Evolutionary conservation across 2,797 vertebrate species (phyloP).

Genomic region (Acanthornis magna): DNA sequence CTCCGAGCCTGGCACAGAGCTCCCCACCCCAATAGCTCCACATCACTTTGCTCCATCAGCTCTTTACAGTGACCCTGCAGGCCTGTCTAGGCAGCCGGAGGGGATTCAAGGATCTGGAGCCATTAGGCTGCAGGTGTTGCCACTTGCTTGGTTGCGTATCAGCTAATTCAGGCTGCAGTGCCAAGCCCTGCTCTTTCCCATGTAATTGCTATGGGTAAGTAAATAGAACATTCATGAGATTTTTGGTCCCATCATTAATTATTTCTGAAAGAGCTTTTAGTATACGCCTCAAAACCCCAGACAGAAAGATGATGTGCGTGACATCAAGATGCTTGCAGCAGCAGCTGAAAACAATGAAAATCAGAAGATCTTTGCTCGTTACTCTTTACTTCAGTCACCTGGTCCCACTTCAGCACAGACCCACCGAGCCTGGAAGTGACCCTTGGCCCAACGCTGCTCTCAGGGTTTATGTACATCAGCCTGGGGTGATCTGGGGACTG

Average conservation of each 20-base stretch:
- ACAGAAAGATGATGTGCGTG: background rate
- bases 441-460: rapidly evolving
- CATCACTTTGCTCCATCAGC: background rate
- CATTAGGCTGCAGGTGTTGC: conserved; percentile 29
- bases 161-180: conserved; percentile 13
- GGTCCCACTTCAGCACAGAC: background rate
- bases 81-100: background rate
- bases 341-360: background rate
- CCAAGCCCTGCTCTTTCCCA: conserved; percentile 13
- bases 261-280: conserved; percentile 61
- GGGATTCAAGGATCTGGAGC: background rate
- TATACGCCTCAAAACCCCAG: conserved; percentile 18
- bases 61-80: background rate
- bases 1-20: background rate
- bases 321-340: background rate
- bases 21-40: background rate
- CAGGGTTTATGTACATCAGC: background rate
- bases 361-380: background rate
- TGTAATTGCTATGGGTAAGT: conserved; percentile 23
- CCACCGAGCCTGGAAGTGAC: background rate
- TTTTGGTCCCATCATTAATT: conserved; percentile 58
- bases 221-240: conserved; percentile 48
- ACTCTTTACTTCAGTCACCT: background rate
- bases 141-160: background rate
- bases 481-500: background rate